These are phyloP conservation scores for Maylandia zebra DNA, from an alignment of 2,113 vertebrate genomes.

Conservation along the genomic window DNA sequence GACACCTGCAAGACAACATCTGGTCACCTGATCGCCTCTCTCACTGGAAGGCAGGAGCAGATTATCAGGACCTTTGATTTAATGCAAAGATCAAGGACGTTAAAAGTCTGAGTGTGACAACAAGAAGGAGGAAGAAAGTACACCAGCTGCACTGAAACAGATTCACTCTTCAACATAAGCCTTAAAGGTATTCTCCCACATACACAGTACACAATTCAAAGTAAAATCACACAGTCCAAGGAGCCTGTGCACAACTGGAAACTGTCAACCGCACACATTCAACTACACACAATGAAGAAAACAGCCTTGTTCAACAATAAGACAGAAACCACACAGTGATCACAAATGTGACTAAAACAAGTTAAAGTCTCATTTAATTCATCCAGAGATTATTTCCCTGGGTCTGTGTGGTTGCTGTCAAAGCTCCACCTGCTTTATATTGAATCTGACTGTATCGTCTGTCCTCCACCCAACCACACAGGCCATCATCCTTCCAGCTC, in stretches of 20 bases:
- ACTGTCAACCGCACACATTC: neutral
- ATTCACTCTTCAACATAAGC: neutral
- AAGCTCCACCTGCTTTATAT: neutral
- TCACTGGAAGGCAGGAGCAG: neutral
- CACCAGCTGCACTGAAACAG: neutral
- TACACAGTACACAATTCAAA: accelerated
- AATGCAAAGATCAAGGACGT: neutral
- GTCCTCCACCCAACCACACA: neutral
- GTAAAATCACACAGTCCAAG: accelerated
- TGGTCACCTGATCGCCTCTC: neutral
- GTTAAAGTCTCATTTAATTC: accelerated
- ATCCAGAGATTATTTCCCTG: accelerated
- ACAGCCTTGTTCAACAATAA: neutral
- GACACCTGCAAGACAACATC: neutral
- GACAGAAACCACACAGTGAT: neutral
- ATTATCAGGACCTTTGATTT: neutral
- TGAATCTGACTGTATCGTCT: neutral
- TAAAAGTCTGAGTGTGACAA: neutral
- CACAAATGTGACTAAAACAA: neutral
- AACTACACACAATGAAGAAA: neutral
- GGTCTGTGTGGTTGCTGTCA: neutral
- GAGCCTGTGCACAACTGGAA: neutral
- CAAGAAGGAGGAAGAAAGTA: neutral
- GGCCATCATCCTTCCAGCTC: neutral
- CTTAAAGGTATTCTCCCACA: neutral